These are phyloP conservation scores for Halictus ligatus DNA, from an alignment of 2,888 invertebrate species.

Conservation along the genomic window DNA sequence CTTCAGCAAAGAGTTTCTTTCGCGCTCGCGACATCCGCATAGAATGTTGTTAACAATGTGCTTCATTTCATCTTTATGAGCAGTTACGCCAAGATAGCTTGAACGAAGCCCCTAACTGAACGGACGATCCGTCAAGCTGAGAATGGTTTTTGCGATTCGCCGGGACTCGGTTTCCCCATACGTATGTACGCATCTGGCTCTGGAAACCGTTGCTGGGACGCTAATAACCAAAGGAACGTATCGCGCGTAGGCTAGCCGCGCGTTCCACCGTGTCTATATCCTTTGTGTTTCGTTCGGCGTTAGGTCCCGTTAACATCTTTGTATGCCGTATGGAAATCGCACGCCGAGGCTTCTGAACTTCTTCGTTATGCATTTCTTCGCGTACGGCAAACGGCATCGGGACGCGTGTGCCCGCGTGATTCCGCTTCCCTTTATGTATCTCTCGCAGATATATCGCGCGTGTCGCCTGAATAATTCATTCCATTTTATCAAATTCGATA, in stretches of 20 bases:
- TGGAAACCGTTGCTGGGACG: slow-evolving; percentile 48
- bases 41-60: background rate
- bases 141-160: slow-evolving; percentile 33
- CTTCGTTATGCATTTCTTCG: slow-evolving; percentile 49
- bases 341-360: slow-evolving; percentile 30
- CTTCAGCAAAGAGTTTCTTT: background rate
- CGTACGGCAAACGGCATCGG: slow-evolving; percentile 20
- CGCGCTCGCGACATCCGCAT: background rate
- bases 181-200: slow-evolving; percentile 44
- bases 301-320: slow-evolving; percentile 64
- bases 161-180: slow-evolving; percentile 9
- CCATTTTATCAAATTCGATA: background rate
- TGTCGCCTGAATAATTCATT: slow-evolving; percentile 1
- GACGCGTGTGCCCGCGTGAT: slow-evolving; percentile 13
- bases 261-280: slow-evolving; percentile 47
- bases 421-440: slow-evolving; percentile 1
- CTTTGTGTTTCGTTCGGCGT: slow-evolving; percentile 58
- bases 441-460: background rate
- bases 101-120: background rate
- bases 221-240: slow-evolving; percentile 57
- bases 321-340: slow-evolving; percentile 63
- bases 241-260: slow-evolving; percentile 58
- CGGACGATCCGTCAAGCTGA: slow-evolving; percentile 5
- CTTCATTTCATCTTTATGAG: background rate
- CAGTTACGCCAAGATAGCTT: background rate